Conservation (phyloP, 2,113 vertebrate species). For the Dendropsophus ebraccatus region DNA sequence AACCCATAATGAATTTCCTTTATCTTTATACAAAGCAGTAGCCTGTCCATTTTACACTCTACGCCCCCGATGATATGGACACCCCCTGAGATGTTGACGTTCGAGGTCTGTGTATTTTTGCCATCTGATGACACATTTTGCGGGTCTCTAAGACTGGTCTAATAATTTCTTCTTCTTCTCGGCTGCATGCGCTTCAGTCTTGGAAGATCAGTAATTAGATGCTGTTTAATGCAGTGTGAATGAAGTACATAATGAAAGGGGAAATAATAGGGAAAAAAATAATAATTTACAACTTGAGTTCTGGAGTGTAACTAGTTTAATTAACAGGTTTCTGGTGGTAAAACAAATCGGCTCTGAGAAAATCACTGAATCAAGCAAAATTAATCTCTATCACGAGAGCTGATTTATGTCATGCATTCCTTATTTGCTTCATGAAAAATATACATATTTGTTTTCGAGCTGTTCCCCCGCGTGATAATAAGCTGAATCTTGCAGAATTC, state of each 20-base stretch:
- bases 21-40: too few species aligned
- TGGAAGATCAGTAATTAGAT: conserved; percentile 71
- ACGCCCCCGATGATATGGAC: not conserved
- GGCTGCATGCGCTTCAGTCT: conserved; percentile 61
- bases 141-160: not conserved
- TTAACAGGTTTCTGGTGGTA: conserved; percentile 68
- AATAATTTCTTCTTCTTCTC: conserved; percentile 57
- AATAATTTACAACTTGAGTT: conserved; percentile 67
- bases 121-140: not conserved
- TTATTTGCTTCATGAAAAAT: not conserved
- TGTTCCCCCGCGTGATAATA: too few species aligned
- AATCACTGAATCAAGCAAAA: conserved; percentile 64
- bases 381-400: conserved; percentile 52
- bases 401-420: not conserved
- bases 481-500: too few species aligned
- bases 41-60: not conserved
- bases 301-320: conserved; percentile 67
- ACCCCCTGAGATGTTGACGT: not conserved
- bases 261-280: conserved; percentile 66
- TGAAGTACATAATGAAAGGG: conserved; percentile 68
- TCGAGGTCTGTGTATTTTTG: too few species aligned
- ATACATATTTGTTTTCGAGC: not conserved
- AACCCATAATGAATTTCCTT: not conserved
- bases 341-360: conserved; percentile 63
- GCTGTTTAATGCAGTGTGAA: conserved; percentile 71